Evolutionary conservation across 2,888 invertebrate genomes (phyloP).

Genomic region (Tenthredo distinguenda): DNA sequence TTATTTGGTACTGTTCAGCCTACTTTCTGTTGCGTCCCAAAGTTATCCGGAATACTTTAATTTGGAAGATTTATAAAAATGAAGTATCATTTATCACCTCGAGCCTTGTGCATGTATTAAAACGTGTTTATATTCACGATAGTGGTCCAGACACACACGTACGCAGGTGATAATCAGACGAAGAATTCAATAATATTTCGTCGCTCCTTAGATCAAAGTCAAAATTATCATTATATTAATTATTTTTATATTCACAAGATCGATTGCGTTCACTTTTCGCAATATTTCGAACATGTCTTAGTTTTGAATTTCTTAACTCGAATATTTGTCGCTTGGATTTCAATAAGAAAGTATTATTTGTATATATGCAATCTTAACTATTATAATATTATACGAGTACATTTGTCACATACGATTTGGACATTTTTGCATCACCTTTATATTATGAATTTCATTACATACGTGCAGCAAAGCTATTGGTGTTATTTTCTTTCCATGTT

Average conservation of each 20-base stretch:
- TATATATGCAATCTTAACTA: background rate
- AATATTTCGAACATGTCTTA: conserved; percentile 1
- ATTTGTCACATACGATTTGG: background rate
- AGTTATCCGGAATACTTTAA: conserved; percentile 13
- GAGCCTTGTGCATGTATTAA: background rate
- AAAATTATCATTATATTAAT: background rate
- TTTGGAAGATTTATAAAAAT: conserved; percentile 44
- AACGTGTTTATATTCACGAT: conserved; percentile 3
- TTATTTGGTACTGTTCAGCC: conserved; percentile 37
- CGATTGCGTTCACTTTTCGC: background rate
- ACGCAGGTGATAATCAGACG: background rate
- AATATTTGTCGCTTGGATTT: conserved; percentile 13
- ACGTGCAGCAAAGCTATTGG: conserved; percentile 1
- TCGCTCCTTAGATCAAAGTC: background rate
- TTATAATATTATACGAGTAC: conserved; percentile 19
- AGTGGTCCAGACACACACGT: conserved; percentile 28
- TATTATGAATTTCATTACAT: background rate
- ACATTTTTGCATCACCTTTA: background rate
- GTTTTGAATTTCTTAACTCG: background rate
- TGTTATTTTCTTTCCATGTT: background rate
- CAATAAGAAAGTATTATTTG: conserved; percentile 2
- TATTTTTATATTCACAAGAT: conserved; percentile 25
- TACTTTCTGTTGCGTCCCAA: conserved; percentile 32
- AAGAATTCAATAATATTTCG: background rate
- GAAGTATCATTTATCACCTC: background rate